These are phyloP conservation scores for Aphyosemion australe DNA, from an alignment of 2,113 vertebrate species.

Conservation along the genomic window DNA sequence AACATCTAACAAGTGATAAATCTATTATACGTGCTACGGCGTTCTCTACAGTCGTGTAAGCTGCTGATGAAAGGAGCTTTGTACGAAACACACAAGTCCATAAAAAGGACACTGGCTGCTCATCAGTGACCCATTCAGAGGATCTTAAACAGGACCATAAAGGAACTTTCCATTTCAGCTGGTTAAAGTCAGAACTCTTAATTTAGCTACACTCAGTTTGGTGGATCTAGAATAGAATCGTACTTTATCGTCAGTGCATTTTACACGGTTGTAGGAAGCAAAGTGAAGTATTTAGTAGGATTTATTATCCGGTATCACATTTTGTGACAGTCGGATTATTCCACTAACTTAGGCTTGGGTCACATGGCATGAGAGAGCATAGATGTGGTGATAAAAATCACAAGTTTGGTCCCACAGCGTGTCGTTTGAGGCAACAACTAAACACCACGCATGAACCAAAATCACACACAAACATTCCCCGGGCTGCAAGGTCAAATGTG, in stretches of 20 bases:
- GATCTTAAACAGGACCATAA: conserved; percentile 7
- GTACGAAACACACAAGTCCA: conserved; percentile 24
- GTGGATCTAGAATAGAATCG: too few relatives aligned
- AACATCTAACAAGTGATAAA: conserved; percentile 35
- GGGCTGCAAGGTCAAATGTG: too few relatives aligned
- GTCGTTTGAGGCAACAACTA: too few relatives aligned
- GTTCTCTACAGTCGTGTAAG: conserved; percentile 32
- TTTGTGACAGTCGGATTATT: not conserved
- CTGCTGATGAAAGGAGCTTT: conserved; percentile 48
- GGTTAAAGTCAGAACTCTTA: conserved; percentile 28
- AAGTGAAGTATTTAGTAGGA: not conserved
- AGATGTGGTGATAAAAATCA: too few relatives aligned
- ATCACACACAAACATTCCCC: too few relatives aligned
- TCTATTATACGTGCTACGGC: conserved; percentile 33
- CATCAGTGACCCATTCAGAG: conserved; percentile 39
- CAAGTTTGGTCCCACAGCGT: too few relatives aligned
- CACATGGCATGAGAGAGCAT: too few relatives aligned
- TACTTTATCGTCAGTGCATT: not conserved
- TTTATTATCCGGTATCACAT: not conserved
- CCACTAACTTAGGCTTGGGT: not conserved
- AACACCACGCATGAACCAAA: too few relatives aligned
- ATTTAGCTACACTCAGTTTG: not conserved
- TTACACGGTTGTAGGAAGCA: not conserved
- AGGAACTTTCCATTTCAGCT: conserved; percentile 2
- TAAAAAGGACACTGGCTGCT: conserved; percentile 44